Evolutionary conservation across 2,113 vertebrate genomes (phyloP).

Genomic region (Condylura cristata): DNA sequence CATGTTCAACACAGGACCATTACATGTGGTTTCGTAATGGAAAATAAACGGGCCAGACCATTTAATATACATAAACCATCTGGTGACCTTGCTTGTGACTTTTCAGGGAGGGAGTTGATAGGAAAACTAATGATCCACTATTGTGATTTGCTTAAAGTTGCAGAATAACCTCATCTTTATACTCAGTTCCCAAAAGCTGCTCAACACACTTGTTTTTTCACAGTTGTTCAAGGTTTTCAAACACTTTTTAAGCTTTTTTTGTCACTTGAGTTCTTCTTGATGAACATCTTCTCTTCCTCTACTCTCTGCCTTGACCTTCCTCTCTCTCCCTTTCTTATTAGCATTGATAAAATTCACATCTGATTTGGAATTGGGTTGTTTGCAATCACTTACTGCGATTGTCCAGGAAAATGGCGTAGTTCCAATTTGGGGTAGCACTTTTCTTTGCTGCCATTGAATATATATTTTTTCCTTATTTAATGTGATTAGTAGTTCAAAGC

Average conservation of each 20-base stretch:
- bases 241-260: background rate
- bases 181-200: background rate
- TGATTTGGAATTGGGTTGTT: background rate
- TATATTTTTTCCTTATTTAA: conserved; percentile 29
- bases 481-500: conserved; percentile 59
- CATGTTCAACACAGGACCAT: background rate
- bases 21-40: conserved; percentile 43
- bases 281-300: background rate
- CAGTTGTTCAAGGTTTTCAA: background rate
- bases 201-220: conserved; percentile 9
- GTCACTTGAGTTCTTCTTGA: background rate
- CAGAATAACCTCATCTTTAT: conserved; percentile 30
- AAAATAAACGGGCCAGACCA: conserved; percentile 52
- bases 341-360: conserved; percentile 6
- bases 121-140: conserved; percentile 48
- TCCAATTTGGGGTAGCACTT: conserved; percentile 1
- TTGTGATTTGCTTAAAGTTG: conserved; percentile 36
- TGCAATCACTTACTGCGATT: background rate
- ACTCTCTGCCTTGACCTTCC: background rate
- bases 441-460: background rate
- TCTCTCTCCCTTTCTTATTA: background rate
- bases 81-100: conserved; percentile 53
- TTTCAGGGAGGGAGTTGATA: conserved; percentile 32
- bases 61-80: conserved; percentile 45
- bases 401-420: conserved; percentile 22